Percentiles rank a stretch among this genome's conserved stretches.
These are phyloP conservation scores for Nephotettix cincticeps DNA, from an alignment of 1,140 invertebrate species.

Conservation along the genomic window DNA sequence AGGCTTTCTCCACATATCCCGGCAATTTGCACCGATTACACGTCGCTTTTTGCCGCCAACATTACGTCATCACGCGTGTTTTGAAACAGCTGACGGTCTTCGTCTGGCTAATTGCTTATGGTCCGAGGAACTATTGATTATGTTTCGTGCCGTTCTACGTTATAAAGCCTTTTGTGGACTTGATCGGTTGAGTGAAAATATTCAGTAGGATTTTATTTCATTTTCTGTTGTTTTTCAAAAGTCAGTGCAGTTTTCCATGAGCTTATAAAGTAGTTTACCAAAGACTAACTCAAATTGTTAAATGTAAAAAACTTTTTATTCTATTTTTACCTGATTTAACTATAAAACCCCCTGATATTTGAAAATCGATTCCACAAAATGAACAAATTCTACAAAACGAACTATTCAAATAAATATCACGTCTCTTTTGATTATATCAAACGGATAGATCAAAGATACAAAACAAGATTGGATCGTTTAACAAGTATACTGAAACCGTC, in stretches of 20 bases:
- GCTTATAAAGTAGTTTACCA: too few species aligned
- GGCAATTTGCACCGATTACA: constrained; percentile 14
- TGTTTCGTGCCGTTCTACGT: not conserved
- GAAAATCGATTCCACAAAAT: not conserved
- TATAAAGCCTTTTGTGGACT: not conserved
- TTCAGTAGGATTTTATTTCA: too few species aligned
- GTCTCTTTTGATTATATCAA: not conserved
- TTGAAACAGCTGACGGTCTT: not conserved
- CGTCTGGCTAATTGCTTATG: not conserved
- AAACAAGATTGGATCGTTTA: not conserved
- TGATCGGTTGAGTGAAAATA: too few species aligned
- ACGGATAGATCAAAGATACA: not conserved
- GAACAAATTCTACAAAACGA: not conserved
- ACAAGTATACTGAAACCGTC: too few species aligned
- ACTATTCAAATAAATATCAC: not conserved
- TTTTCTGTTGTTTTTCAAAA: too few species aligned
- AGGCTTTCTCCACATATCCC: constrained; percentile 12
- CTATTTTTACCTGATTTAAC: too few species aligned
- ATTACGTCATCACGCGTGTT: not conserved
- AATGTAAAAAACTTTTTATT: too few species aligned
- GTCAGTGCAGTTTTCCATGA: too few species aligned
- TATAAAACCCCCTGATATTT: not conserved
- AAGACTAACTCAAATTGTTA: too few species aligned
- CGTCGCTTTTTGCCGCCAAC: not conserved
- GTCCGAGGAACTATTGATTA: not conserved